phyloP scores from a whole-genome alignment of 2,113 vertebrate genomes.

The Holacanthus passer region DNA sequence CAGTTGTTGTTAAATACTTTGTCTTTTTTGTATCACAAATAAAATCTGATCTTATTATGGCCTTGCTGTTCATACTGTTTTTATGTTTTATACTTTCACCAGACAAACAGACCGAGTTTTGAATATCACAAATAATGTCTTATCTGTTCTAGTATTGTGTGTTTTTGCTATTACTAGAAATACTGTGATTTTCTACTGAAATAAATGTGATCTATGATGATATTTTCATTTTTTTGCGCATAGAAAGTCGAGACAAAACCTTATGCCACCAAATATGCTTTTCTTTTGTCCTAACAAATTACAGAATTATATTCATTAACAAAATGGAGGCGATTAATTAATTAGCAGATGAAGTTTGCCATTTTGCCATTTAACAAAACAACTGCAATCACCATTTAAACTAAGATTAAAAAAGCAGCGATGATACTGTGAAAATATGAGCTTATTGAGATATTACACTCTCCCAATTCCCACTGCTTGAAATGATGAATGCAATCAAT shows the following conservation, averaged over 20 bases:
- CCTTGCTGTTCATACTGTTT: neutral
- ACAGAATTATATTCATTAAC: neutral
- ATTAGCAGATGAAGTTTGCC: neutral
- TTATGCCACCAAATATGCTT: neutral
- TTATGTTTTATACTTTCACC: neutral
- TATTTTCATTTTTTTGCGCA: neutral
- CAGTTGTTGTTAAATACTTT: too few relatives aligned
- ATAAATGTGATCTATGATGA: neutral
- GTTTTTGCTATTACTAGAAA: neutral
- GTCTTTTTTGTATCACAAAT: neutral
- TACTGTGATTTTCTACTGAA: neutral
- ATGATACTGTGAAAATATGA: constrained; percentile 3
- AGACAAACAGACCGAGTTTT: neutral
- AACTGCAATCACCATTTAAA: neutral
- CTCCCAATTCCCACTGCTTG: neutral
- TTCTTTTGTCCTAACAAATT: neutral
- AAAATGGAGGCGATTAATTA: neutral
- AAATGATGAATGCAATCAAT: constrained; percentile 23
- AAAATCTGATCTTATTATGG: neutral
- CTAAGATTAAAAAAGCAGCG: neutral
- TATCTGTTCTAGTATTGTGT: neutral
- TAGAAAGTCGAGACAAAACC: neutral
- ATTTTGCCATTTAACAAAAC: neutral
- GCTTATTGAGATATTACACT: neutral
- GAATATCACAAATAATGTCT: neutral